Base-by-base conservation (phyloP, 2,888 invertebrate genomes). In the Heteromurus nitidus region DNA sequence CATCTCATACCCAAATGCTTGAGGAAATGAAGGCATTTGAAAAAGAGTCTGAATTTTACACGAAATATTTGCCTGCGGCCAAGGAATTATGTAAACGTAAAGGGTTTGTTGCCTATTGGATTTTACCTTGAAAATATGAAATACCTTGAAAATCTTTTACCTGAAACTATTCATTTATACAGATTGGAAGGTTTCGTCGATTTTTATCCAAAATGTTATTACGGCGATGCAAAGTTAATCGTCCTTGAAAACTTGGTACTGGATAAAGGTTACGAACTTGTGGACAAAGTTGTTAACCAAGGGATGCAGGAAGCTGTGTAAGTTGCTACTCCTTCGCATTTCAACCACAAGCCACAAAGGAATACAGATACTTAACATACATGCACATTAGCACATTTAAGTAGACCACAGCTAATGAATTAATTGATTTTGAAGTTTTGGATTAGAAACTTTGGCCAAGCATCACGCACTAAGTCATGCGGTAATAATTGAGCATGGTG, bases 151-250 rank as follows among this genome's bases (percentile, higher is more conserved):
- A 24, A 18, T 55, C 9, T 3, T 58, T 24, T 58, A 55, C 22
- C 16, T 3, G 7, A 55, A 11, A 3, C 22, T 22, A 47, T 47
- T 9, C n/a, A 47, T n/a, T 47, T 16, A 3, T 20, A 55, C n/a
- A 67, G 75, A 3, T 50, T 2, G 0, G 53, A 50, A 11, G 65
- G 47, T 1, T 42, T 79, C 11, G 30, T 82, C 11, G 65, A 80
- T n/a, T 62, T 80, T 18, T 82, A 73, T n/a, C 74, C 82, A 13
- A 82, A 82, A 58, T 74, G 68, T 20, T 82, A 79, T 67, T 82
- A 58, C n/a, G 80, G 70, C 24, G 80, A 83, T 42, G 67, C 60
- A 2, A 22, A 53, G 22, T n/a, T 83, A 18, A 74, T 74, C 24
- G 80, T 79, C n/a, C 60, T 79, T 5, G 79, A 79, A 60, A 79